Conservation (phyloP, 2,113 vertebrate species). For the Callipepla squamata region DNA sequence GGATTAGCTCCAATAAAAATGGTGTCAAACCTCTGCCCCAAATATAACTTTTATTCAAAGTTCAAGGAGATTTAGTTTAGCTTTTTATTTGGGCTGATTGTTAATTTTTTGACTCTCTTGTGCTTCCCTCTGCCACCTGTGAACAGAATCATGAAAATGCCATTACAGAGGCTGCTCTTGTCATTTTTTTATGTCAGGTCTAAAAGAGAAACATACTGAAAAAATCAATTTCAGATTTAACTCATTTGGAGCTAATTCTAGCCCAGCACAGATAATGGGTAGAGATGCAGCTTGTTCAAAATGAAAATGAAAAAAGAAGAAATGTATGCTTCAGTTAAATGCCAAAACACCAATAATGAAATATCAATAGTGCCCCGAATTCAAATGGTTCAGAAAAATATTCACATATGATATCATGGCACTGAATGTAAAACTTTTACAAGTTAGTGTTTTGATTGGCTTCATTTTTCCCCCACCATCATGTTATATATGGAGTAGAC, state of each 20-base stretch:
- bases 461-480: fast-evolving
- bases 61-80: neutral
- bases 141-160: neutral
- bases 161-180: neutral
- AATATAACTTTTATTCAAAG: neutral
- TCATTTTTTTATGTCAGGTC: neutral
- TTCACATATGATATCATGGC: neutral
- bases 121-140: neutral
- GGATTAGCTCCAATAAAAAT: neutral
- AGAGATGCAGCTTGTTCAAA: neutral
- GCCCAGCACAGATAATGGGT: neutral
- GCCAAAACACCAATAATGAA: neutral
- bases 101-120: neutral
- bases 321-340: neutral
- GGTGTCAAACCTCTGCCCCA: neutral
- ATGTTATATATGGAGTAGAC: neutral
- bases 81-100: neutral
- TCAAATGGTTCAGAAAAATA: neutral
- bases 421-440: neutral
- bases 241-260: neutral
- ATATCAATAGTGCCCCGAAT: neutral
- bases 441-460: neutral
- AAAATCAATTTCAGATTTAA: neutral
- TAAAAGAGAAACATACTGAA: neutral
- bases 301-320: neutral